Evolutionary conservation across 2,888 invertebrate genomes (phyloP).

Genomic region (Hirudinaria manillensis): DNA sequence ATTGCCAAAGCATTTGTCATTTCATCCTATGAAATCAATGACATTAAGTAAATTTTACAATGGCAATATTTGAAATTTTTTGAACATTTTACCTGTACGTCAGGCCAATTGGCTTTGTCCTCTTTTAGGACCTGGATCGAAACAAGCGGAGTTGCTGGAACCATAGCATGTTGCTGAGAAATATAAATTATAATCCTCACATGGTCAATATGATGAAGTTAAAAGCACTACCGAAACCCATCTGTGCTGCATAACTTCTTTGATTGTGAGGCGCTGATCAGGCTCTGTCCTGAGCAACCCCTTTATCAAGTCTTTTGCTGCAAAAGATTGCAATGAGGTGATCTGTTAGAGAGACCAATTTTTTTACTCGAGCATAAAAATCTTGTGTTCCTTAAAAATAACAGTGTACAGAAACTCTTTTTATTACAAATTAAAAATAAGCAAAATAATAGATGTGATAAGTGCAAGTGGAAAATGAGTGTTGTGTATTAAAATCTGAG

Average conservation of each 20-base stretch:
- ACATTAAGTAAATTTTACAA: background rate
- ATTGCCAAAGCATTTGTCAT: conserved; percentile 95
- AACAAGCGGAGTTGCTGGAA: conserved; percentile 89
- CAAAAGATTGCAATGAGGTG: conserved; percentile 28
- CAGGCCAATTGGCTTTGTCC: conserved; percentile 87
- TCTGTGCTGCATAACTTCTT: conserved; percentile 77
- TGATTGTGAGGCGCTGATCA: conserved; percentile 77
- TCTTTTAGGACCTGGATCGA: conserved; percentile 82
- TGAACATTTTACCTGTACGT: conserved; percentile 66
- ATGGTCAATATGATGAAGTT: background rate
- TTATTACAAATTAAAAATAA: too few relatives aligned
- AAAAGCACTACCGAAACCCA: conserved; percentile 71
- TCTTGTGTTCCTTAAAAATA: too few relatives aligned
- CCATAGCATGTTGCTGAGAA: conserved; percentile 68
- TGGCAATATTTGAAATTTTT: background rate
- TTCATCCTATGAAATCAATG: conserved; percentile 66
- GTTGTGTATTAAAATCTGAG: too few relatives aligned
- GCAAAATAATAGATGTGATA: too few relatives aligned
- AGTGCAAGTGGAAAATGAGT: too few relatives aligned
- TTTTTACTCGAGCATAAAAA: too few relatives aligned
- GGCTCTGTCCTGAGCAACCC: conserved; percentile 93
- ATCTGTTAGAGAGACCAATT: background rate
- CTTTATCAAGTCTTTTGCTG: conserved; percentile 83
- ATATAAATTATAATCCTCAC: background rate
- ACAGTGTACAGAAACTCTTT: too few relatives aligned